These are phyloP conservation scores for Rafetus swinhoei DNA, from an alignment of 2,113 vertebrate genomes.

Conservation along the genomic window DNA sequence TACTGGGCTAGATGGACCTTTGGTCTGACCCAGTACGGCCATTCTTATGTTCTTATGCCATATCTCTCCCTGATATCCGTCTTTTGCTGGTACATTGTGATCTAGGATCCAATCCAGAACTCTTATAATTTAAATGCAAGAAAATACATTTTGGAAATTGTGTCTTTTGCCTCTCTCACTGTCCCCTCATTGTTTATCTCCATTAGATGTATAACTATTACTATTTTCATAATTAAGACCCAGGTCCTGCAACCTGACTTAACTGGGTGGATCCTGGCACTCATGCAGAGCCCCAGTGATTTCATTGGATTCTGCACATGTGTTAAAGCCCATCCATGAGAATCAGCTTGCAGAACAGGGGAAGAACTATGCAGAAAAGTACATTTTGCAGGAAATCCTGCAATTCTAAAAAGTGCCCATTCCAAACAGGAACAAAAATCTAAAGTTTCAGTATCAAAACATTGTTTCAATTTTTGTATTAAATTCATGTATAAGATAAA, in stretches of 20 bases:
- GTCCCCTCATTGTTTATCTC: neutral
- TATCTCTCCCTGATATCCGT: neutral
- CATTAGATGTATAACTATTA: neutral
- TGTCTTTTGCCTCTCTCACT: neutral
- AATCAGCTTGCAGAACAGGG: neutral
- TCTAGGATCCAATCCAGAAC: neutral
- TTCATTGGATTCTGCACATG: neutral
- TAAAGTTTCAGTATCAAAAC: neutral
- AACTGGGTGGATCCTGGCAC: neutral
- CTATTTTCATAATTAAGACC: neutral
- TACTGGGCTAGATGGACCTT: too few relatives aligned
- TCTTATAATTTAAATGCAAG: neutral
- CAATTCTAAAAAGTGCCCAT: neutral
- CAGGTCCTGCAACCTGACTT: neutral
- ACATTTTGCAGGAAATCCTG: neutral
- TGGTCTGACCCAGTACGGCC: too few relatives aligned
- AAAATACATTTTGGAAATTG: neutral
- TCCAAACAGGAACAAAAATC: neutral
- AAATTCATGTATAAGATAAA: neutral
- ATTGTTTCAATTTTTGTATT: neutral
- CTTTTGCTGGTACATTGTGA: neutral
- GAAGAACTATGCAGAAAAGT: neutral
- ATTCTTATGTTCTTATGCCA: neutral
- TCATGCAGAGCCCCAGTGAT: neutral
- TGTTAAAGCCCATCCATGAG: neutral